Evolutionary conservation across 2,113 vertebrate species (phyloP).

Genomic region (Tragulus kanchil): DNA sequence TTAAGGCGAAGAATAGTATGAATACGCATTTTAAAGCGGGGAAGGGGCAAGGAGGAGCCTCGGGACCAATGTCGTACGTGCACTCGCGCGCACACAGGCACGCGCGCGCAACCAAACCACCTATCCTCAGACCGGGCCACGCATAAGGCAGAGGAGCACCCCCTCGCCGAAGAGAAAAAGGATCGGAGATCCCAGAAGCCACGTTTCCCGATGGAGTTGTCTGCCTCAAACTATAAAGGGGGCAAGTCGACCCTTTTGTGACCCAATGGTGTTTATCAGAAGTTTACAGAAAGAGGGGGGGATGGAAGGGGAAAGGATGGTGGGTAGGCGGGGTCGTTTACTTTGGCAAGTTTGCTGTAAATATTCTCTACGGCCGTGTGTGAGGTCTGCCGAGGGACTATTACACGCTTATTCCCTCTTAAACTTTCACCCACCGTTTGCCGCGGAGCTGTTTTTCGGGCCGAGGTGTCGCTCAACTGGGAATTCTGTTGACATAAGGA

Average conservation of each 20-base stretch:
- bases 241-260: constrained; percentile 71
- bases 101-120: neutral
- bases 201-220: neutral
- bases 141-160: rapidly evolving
- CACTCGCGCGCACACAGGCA: neutral
- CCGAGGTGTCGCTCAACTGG: constrained; percentile 88
- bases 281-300: constrained; percentile 55
- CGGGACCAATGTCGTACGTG: neutral
- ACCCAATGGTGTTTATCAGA: constrained; percentile 81
- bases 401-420: constrained; percentile 87
- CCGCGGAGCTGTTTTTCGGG: constrained; percentile 85
- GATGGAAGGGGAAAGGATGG: neutral
- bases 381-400: constrained; percentile 85
- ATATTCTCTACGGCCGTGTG: constrained; percentile 78
- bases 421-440: constrained; percentile 86
- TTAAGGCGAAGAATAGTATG: neutral
- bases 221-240: constrained; percentile 48
- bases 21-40: neutral
- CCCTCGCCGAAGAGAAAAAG: neutral
- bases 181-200: neutral
- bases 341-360: constrained; percentile 86
- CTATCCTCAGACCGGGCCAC: neutral
- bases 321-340: constrained; percentile 76
- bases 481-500: constrained; percentile 85
- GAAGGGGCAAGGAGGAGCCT: neutral